Conservation (phyloP, 2,113 vertebrate species). For the Xiphophorus maculatus region DNA sequence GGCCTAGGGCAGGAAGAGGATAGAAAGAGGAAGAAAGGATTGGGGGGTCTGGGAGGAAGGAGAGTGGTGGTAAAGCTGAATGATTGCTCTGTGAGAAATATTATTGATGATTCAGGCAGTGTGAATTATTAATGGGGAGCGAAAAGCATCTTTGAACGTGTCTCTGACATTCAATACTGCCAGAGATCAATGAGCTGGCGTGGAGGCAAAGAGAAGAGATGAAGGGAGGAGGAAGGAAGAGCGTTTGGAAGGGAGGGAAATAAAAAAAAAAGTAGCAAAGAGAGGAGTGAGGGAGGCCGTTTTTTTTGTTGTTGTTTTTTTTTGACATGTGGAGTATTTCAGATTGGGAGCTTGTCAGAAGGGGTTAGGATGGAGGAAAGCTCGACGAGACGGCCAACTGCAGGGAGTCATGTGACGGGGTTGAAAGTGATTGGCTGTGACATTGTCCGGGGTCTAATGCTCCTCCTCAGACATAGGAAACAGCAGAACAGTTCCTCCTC, state of each 20-base stretch:
- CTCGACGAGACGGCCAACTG: conserved; percentile 33
- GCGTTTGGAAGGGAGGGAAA: conserved; percentile 14
- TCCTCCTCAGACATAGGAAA: conserved; percentile 65
- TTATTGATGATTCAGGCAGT: conserved; percentile 84
- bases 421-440: conserved; percentile 75
- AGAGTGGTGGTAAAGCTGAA: conserved; percentile 78
- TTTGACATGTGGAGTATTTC: conserved; percentile 50
- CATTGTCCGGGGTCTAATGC: conserved; percentile 69
- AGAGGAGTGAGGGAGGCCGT: conserved; percentile 17
- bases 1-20: conserved; percentile 59
- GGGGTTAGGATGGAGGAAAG: conserved; percentile 37
- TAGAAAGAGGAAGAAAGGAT: conserved; percentile 48
- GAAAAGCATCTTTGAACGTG: conserved; percentile 82
- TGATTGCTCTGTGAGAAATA: conserved; percentile 83
- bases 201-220: conserved; percentile 54
- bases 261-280: background rate
- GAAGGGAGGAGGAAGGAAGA: conserved; percentile 47
- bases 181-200: conserved; percentile 81
- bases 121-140: conserved; percentile 84
- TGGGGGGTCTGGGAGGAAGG: conserved; percentile 27
- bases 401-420: conserved; percentile 55
- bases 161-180: conserved; percentile 84
- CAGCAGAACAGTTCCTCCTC: conserved; percentile 33
- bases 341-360: conserved; percentile 49
- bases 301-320: background rate